A percentile compares a stretch with the other conserved stretches of the same genome.
phyloP scores from a whole-genome alignment of 2,888 invertebrate genomes.

The Sturmia bella region DNA sequence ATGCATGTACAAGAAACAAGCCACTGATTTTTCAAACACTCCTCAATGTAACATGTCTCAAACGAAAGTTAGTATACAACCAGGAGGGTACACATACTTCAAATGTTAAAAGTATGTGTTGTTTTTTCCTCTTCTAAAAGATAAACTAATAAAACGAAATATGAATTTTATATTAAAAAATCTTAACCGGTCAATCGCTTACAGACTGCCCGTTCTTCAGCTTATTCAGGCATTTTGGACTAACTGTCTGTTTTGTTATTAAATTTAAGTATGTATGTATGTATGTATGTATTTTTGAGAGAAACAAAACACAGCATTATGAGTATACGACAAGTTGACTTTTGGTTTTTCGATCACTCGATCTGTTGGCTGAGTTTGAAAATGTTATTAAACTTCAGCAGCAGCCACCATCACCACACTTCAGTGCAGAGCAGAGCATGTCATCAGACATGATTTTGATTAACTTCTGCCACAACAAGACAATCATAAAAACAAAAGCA shows the following conservation, averaged over 20 bases:
- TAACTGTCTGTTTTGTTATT: slow-evolving; percentile 54
- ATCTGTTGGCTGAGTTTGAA: slow-evolving; percentile 31
- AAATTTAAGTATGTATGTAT: slow-evolving; percentile 49
- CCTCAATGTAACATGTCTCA: slow-evolving; percentile 65
- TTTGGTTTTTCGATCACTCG: slow-evolving; percentile 10
- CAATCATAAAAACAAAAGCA: slow-evolving; percentile 49
- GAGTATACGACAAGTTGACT: slow-evolving; percentile 34
- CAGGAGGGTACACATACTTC: slow-evolving; percentile 46
- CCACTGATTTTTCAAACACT: slow-evolving; percentile 60
- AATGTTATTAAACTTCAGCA: slow-evolving; percentile 45
- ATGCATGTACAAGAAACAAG: slow-evolving; percentile 46
- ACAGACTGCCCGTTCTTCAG: neutral
- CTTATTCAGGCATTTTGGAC: slow-evolving; percentile 12
- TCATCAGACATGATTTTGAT: slow-evolving; percentile 69
- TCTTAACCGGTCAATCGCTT: slow-evolving; percentile 40
- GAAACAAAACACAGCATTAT: slow-evolving; percentile 25
- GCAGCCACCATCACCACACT: slow-evolving; percentile 11
- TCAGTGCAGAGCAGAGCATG: slow-evolving; percentile 52
- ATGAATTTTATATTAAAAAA: slow-evolving; percentile 44
- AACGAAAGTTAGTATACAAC: slow-evolving; percentile 63
- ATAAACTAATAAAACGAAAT: slow-evolving; percentile 50
- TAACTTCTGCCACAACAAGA: slow-evolving; percentile 66
- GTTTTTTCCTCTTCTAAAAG: slow-evolving; percentile 50
- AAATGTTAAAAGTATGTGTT: slow-evolving; percentile 35
- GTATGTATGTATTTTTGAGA: too few species aligned